Conservation (phyloP, 2,113 vertebrate genomes). For the Oostethus manadensis region DNA sequence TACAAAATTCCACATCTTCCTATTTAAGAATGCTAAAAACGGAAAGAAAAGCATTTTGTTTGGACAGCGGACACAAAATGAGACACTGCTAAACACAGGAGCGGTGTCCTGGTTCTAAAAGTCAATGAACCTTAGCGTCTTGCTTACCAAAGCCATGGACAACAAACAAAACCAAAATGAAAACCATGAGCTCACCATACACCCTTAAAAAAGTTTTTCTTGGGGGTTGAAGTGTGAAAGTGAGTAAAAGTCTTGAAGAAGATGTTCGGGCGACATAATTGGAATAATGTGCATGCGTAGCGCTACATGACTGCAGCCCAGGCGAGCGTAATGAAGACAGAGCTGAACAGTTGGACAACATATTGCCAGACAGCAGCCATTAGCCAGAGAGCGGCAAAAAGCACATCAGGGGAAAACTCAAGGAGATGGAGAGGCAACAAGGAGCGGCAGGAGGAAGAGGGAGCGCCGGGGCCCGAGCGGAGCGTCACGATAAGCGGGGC, state of each 20-base stretch:
- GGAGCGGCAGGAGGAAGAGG: conserved; percentile 47
- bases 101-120: too few species aligned
- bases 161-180: too few species aligned
- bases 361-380: conserved; percentile 59
- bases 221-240: background rate
- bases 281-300: conserved; percentile 14
- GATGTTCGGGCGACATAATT: conserved; percentile 7
- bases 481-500: conserved; percentile 83
- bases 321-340: conserved; percentile 48
- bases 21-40: too few species aligned
- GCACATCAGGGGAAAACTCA: conserved; percentile 61
- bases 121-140: too few species aligned
- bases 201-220: background rate
- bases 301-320: conserved; percentile 42
- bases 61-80: too few species aligned
- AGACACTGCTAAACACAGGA: too few species aligned
- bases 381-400: conserved; percentile 60
- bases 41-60: too few species aligned
- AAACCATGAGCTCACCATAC: too few species aligned
- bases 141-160: too few species aligned
- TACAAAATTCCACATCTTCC: too few species aligned
- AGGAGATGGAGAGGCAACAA: conserved; percentile 55
- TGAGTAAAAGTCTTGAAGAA: background rate
- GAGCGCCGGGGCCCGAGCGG: conserved; percentile 47
- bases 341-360: conserved; percentile 51